These are phyloP conservation scores for Loxodonta africana DNA, from an alignment of 2,113 vertebrate species.

Conservation along the genomic window DNA sequence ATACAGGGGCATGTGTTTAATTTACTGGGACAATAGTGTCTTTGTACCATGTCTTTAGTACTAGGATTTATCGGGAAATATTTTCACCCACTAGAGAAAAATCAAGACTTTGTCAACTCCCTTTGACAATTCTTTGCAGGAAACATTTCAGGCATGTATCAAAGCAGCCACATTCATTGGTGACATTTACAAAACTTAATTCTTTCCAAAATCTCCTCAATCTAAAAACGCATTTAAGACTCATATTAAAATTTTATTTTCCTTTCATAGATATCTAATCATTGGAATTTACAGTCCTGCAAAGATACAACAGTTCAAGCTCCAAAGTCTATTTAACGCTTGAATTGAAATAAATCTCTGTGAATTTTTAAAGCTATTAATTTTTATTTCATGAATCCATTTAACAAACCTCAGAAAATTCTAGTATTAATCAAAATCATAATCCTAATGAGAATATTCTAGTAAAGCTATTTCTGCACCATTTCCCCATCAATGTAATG, in stretches of 20 bases:
- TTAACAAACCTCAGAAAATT: neutral
- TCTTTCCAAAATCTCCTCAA: constrained; percentile 74
- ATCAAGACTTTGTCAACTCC: constrained; percentile 88
- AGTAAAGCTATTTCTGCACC: constrained; percentile 39
- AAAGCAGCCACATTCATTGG: constrained; percentile 85
- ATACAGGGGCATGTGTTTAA: constrained; percentile 57
- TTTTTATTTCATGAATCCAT: neutral
- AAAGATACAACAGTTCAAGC: constrained; percentile 14
- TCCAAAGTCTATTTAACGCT: constrained; percentile 49
- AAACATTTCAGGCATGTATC: constrained; percentile 88
- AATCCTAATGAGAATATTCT: neutral
- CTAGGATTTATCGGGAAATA: constrained; percentile 85
- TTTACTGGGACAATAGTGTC: constrained; percentile 80
- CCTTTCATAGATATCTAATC: constrained; percentile 45
- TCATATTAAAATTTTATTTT: constrained; percentile 60
- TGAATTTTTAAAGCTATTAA: constrained; percentile 1
- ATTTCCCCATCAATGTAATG: constrained; percentile 6
- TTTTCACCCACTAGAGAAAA: constrained; percentile 88
- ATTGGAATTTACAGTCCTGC: constrained; percentile 54
- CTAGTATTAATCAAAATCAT: constrained; percentile 49
- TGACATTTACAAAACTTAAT: constrained; percentile 87
- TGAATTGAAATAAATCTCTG: constrained; percentile 52
- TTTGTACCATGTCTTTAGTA: constrained; percentile 83
- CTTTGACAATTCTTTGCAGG: constrained; percentile 87
- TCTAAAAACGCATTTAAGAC: neutral